Evolutionary conservation across 2,797 vertebrate genomes (phyloP).

Genomic region (Arremon aurantiirostris): DNA sequence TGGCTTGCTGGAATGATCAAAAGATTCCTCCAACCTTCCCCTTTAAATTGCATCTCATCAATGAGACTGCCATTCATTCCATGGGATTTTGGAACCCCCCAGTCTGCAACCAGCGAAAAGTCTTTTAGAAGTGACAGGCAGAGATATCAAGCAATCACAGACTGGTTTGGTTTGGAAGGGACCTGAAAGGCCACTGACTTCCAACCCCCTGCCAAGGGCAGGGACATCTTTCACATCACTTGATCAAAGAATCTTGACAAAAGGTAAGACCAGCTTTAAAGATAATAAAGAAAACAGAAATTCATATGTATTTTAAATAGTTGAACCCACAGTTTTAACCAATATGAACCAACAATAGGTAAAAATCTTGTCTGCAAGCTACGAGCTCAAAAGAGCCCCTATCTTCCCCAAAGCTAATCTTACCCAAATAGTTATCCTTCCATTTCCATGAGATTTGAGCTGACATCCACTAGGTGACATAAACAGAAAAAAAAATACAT

Average conservation of each 20-base stretch:
- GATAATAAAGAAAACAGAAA: background rate
- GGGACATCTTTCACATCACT: background rate
- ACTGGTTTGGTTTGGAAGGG: background rate
- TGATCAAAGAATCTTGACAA: background rate
- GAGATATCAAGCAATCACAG: background rate
- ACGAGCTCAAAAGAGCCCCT: background rate
- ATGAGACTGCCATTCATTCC: background rate
- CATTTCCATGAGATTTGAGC: slow-evolving; percentile 24
- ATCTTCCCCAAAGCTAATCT: background rate
- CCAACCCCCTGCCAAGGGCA: background rate
- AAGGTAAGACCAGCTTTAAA: slow-evolving; percentile 15
- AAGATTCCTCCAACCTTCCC: background rate
- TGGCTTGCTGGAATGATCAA: slow-evolving; percentile 42
- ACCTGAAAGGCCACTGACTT: background rate
- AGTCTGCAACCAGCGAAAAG: background rate
- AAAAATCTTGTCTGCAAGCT: slow-evolving; percentile 15
- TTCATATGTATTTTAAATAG: background rate
- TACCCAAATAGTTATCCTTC: background rate
- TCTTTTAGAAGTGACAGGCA: background rate
- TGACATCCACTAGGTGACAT: slow-evolving; percentile 64
- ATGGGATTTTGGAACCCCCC: background rate
- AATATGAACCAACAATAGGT: background rate
- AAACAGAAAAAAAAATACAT: slow-evolving; percentile 56
- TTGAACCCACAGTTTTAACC: slow-evolving; percentile 11
- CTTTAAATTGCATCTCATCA: background rate